Conservation (phyloP, 2,797 vertebrate species). For the Danio kyathit region DNA sequence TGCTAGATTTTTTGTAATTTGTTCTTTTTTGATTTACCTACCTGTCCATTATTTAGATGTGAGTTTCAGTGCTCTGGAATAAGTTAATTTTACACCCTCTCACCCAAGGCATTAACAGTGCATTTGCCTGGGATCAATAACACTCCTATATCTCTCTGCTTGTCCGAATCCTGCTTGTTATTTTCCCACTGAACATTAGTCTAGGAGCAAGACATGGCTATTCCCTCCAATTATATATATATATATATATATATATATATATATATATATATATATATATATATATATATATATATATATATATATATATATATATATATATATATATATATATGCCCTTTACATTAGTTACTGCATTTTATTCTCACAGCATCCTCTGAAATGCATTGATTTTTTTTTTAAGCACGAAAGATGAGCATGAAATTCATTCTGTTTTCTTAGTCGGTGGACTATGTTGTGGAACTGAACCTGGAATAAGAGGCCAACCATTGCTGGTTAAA, state of each 20-base stretch:
- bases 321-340: background rate
- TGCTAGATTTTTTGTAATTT: constrained; percentile 52
- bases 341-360: background rate
- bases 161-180: constrained; percentile 55
- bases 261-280: background rate
- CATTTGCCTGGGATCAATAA: constrained; percentile 78
- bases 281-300: too few relatives aligned
- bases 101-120: constrained; percentile 73
- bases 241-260: background rate
- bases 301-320: too few relatives aligned
- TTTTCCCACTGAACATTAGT: constrained; percentile 42
- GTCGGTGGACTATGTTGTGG: background rate
- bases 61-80: constrained; percentile 57
- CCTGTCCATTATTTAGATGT: constrained; percentile 51
- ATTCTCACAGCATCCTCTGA: background rate
- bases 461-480: constrained; percentile 34
- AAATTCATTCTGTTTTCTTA: background rate
- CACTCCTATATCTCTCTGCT: constrained; percentile 65
- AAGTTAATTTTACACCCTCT: constrained; percentile 58
- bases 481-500: constrained; percentile 35
- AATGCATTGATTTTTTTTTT: background rate
- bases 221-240: constrained; percentile 5
- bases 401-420: constrained; percentile 3
- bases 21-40: constrained; percentile 55
- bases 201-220: constrained; percentile 25